These are phyloP conservation scores for Glyptemys insculpta DNA, from an alignment of 2,797 vertebrate species.

Conservation along the genomic window DNA sequence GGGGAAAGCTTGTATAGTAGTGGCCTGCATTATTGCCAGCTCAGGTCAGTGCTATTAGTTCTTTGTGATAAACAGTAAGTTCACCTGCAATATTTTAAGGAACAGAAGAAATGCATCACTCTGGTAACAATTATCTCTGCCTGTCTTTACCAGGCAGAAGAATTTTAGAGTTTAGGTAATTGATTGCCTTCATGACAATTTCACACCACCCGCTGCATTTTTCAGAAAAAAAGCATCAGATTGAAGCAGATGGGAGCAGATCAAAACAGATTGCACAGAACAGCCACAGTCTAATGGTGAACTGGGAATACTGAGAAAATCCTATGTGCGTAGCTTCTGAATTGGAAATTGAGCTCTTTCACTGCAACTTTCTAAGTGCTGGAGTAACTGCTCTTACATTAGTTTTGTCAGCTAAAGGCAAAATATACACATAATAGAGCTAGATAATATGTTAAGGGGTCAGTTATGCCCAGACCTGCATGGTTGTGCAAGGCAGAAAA, in stretches of 20 bases:
- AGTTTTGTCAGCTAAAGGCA: conserved; percentile 14
- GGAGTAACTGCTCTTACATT: background rate
- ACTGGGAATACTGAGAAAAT: conserved; percentile 56
- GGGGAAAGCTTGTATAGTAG: background rate
- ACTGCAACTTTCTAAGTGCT: conserved; percentile 29
- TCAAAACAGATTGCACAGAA: conserved; percentile 65
- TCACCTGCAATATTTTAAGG: background rate
- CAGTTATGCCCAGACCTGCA: background rate
- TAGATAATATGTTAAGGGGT: background rate
- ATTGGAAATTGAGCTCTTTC: conserved; percentile 31
- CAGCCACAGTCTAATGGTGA: conserved; percentile 30
- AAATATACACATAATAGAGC: background rate
- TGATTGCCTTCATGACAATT: conserved; percentile 56
- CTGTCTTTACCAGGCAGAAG: background rate
- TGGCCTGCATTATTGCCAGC: background rate
- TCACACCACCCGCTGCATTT: conserved; percentile 47
- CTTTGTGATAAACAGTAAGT: background rate
- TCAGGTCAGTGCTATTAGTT: background rate
- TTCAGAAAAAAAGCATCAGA: conserved; percentile 31
- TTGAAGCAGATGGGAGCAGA: conserved; percentile 65
- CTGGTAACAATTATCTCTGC: background rate
- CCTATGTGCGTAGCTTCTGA: background rate
- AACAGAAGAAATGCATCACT: background rate
- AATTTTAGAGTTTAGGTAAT: conserved; percentile 39
- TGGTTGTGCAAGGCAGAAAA: background rate